These are phyloP conservation scores for roundworm (Caenorhabditis elegans) DNA, from an alignment of 1,140 invertebrate genomes.

Conservation along the genomic window DNA sequence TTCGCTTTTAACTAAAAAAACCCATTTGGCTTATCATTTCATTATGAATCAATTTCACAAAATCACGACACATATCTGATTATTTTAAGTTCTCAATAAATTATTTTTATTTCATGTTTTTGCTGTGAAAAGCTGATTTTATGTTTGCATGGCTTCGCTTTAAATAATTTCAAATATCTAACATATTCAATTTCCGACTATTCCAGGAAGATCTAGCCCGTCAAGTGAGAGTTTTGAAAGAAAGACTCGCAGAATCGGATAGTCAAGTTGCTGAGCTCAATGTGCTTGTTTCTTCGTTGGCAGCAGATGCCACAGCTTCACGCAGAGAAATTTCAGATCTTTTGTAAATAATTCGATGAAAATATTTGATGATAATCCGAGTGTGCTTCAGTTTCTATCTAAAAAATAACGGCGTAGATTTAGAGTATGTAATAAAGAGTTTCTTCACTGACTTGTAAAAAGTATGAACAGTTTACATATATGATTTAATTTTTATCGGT, in stretches of 20 bases:
- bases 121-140: not conserved
- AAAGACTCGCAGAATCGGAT: not conserved
- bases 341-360: not conserved
- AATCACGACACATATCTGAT: not conserved
- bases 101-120: not conserved
- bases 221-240: conserved; percentile 21
- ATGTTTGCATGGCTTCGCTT: conserved; percentile 19
- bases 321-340: conserved; percentile 17
- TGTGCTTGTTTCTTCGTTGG: conserved; percentile 10
- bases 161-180: not conserved
- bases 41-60: not conserved
- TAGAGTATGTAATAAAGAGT: not conserved
- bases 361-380: not conserved
- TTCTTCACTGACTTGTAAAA: too few relatives aligned
- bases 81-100: not conserved
- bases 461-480: too few relatives aligned
- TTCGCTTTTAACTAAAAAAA: not conserved
- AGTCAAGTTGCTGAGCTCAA: conserved; percentile 23
- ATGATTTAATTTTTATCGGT: too few relatives aligned
- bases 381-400: not conserved
- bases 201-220: conserved; percentile 15
- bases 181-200: not conserved
- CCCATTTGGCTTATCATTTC: not conserved
- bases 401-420: not conserved
- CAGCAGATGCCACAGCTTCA: conserved; percentile 16